These are phyloP conservation scores for Mandrillus leucophaeus DNA, from an alignment of 2,113 vertebrate species.

Conservation along the genomic window DNA sequence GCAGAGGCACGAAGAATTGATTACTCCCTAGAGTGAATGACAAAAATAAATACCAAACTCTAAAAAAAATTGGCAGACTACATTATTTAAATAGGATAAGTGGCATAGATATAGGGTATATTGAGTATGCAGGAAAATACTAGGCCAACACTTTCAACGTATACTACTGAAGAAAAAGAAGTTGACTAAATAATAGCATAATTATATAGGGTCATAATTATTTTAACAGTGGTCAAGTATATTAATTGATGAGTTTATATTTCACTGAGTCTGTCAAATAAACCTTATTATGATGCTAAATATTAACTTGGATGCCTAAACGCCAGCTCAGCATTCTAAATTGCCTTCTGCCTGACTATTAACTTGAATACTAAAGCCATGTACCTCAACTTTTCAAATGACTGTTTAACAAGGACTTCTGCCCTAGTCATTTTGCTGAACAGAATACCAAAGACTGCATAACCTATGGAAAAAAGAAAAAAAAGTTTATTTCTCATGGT, in stretches of 20 bases:
- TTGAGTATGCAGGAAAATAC: not conserved
- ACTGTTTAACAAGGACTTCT: not conserved
- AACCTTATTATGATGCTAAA: not conserved
- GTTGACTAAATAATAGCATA: not conserved
- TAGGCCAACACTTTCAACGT: not conserved
- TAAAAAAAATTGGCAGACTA: constrained; percentile 22
- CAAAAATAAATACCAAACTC: constrained; percentile 41
- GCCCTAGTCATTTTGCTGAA: not conserved
- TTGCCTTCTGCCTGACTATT: no score
- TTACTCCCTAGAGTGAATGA: not conserved
- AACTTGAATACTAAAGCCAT: not conserved
- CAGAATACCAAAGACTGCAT: not conserved
- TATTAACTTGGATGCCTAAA: not conserved
- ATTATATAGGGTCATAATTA: not conserved
- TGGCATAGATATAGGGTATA: no score
- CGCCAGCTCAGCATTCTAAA: not conserved
- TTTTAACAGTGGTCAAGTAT: not conserved
- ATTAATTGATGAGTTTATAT: not conserved
- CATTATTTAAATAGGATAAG: constrained; percentile 16
- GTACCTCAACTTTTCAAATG: not conserved
- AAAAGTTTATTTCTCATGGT: not conserved
- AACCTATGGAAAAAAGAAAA: not conserved
- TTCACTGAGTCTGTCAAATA: not conserved
- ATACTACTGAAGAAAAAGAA: not conserved
- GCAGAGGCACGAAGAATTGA: not conserved